Percentiles rank a stretch among this genome's conserved stretches.
These are phyloP conservation scores for Parelbella ahira DNA, from an alignment of 2,888 invertebrate species.

Conservation along the genomic window DNA sequence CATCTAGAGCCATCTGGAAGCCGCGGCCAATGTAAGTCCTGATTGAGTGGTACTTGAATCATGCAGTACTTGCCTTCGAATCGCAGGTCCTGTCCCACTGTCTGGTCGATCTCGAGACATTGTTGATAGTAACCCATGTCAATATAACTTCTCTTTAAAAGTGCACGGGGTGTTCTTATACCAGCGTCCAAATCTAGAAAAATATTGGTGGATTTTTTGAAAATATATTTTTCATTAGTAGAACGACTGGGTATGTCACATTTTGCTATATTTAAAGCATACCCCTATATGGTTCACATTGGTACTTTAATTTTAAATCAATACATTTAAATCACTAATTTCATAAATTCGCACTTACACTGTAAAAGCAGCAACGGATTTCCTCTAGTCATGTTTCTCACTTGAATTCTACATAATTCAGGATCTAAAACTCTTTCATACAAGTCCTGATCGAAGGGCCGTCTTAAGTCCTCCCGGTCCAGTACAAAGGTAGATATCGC, in stretches of 20 bases:
- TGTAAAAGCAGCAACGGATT: conserved; percentile 36
- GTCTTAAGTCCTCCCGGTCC: conserved; percentile 35
- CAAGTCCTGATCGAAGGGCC: conserved; percentile 47
- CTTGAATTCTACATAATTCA: conserved; percentile 49
- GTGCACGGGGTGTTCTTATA: conserved; percentile 40
- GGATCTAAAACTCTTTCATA: conserved; percentile 52
- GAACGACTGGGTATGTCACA: too few relatives aligned
- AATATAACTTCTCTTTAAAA: conserved; percentile 35
- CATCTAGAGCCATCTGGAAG: background rate
- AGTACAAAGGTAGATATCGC: conserved; percentile 14
- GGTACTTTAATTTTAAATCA: too few relatives aligned
- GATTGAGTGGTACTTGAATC: conserved; percentile 37
- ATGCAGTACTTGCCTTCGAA: conserved; percentile 53
- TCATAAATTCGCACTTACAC: too few relatives aligned
- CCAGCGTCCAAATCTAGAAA: conserved; percentile 43
- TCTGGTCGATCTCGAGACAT: conserved; percentile 40
- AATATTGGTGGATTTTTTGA: conserved; percentile 4
- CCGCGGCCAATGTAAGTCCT: conserved; percentile 29
- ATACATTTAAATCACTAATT: conserved; percentile 3
- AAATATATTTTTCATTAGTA: too few relatives aligned
- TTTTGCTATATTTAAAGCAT: too few relatives aligned
- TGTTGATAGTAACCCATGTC: conserved; percentile 47
- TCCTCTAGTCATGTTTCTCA: conserved; percentile 42
- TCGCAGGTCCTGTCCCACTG: conserved; percentile 27
- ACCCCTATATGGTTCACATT: too few relatives aligned